phyloP scores from a whole-genome alignment of 2,888 invertebrate genomes.

The Gymnosoma rotundatum region DNA sequence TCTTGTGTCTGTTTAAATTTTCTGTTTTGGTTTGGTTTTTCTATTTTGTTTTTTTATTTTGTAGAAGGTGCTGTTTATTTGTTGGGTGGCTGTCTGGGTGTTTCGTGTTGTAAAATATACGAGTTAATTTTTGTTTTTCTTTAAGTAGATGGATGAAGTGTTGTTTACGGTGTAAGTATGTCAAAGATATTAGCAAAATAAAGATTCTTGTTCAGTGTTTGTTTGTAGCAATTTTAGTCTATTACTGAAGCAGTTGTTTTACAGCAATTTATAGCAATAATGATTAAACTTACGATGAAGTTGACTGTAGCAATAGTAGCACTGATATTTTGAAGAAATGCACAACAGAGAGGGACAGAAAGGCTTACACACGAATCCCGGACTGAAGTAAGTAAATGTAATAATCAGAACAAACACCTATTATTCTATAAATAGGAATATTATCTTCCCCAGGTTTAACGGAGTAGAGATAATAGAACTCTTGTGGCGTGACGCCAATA shows the following conservation, averaged over 20 bases:
- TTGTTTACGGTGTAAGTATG: slow-evolving; percentile 30
- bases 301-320: slow-evolving; percentile 52
- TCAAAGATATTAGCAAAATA: slow-evolving; percentile 29
- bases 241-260: slow-evolving; percentile 28
- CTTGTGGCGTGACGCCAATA: too few relatives aligned
- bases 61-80: too few relatives aligned
- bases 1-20: slow-evolving; percentile 21
- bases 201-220: not conserved
- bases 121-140: slow-evolving; percentile 31
- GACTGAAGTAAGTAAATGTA: not conserved
- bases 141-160: slow-evolving; percentile 42
- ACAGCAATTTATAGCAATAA: slow-evolving; percentile 60
- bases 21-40: not conserved
- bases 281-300: slow-evolving; percentile 64
- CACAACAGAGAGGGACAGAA: not conserved
- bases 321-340: not conserved
- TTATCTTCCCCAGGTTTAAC: not conserved
- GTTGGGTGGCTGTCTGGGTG: too few relatives aligned
- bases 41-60: not conserved
- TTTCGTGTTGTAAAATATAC: too few relatives aligned
- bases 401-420: slow-evolving; percentile 5
- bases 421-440: not conserved
- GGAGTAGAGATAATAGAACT: too few relatives aligned
- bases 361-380: not conserved
- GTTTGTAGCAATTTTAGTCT: not conserved